Percentiles rank a stretch among this genome's conserved stretches.
Evolutionary conservation across 1,140 invertebrate genomes (phyloP).

Genomic region (Bombyx mori): ASM3026992v2 NC_085110.1:3184001-3184500

Average conservation of each 20-base stretch:
- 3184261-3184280: constrained; percentile 45
- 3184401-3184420: constrained; percentile 49
- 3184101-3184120: too few species aligned
- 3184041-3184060: too few species aligned
- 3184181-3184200: neutral
- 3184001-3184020: too few species aligned
- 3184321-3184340: constrained; percentile 48
- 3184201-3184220: constrained; percentile 11
- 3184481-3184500: constrained; percentile 31
- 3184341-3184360: constrained; percentile 69
- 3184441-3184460: constrained; percentile 51
- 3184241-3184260: constrained; percentile 42
- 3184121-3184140: too few species aligned
- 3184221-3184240: constrained; percentile 47
- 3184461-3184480: constrained; percentile 44
- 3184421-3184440: constrained; percentile 66
- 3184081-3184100: too few species aligned
- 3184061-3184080: too few species aligned
- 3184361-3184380: constrained; percentile 63
- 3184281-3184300: constrained; percentile 60
- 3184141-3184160: too few species aligned
- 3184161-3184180: too few species aligned
- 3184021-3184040: too few species aligned
- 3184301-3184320: constrained; percentile 58
- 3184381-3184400: constrained; percentile 66